Percentiles rank a stretch among this genome's conserved stretches.
These are phyloP conservation scores for Synanthedon andrenaeformis DNA, from an alignment of 2,888 invertebrate species.

Conservation along the genomic window DNA sequence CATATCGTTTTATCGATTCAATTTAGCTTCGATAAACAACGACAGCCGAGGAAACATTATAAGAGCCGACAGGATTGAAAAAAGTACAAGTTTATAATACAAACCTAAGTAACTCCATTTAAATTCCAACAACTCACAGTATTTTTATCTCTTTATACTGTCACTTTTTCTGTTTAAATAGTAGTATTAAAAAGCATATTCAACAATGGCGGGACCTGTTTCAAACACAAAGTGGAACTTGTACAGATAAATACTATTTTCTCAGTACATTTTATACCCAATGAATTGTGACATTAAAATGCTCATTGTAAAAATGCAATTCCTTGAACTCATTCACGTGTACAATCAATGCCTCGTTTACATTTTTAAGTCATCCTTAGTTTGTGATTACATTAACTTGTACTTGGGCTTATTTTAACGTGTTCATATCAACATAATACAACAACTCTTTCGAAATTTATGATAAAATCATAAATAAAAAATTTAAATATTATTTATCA, in stretches of 20 bases:
- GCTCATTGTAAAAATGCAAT: slow-evolving; percentile 1
- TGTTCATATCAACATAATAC: too few species aligned
- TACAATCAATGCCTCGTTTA: slow-evolving; percentile 1
- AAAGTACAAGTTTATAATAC: neutral
- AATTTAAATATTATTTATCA: too few species aligned
- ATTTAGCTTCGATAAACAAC: slow-evolving; percentile 1
- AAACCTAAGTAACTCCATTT: slow-evolving; percentile 5
- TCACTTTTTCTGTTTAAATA: slow-evolving; percentile 8
- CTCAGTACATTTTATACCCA: slow-evolving; percentile 2
- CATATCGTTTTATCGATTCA: neutral
- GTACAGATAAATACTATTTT: neutral
- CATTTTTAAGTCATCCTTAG: too few species aligned
- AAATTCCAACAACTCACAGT: neutral
- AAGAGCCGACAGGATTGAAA: neutral
- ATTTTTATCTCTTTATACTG: slow-evolving; percentile 8
- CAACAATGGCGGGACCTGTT: slow-evolving; percentile 1
- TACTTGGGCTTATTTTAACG: too few species aligned
- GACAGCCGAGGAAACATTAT: slow-evolving; percentile 1
- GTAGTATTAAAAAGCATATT: slow-evolving; percentile 7
- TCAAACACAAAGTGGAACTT: neutral
- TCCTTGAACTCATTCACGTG: slow-evolving; percentile 1
- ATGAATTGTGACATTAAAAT: slow-evolving; percentile 8
- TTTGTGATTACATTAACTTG: too few species aligned
- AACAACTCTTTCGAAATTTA: too few species aligned
- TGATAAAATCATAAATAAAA: too few species aligned